Base-by-base conservation (phyloP, 2,888 invertebrate species). In the Taphrorychus bicolor region DNA sequence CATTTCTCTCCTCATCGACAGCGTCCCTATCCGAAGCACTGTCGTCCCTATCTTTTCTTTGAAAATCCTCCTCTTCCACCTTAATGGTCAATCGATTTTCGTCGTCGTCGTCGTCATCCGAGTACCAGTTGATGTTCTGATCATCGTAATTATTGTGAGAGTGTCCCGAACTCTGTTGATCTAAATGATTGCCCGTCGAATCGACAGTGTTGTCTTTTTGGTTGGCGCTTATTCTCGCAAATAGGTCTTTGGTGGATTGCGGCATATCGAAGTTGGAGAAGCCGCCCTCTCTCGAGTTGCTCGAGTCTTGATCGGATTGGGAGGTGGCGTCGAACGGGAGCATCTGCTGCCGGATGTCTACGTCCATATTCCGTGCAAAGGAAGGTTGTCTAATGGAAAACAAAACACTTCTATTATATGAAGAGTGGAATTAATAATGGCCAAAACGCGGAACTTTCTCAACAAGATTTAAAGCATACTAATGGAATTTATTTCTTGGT, bases 81-180 rank as follows among this genome's bases (percentile, higher is more conserved):
- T 83, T 80, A 23, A 82, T 82, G 11, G 79, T 82, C 64, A 82
- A 71, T 18, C 79, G 74, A 62, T 78, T 76, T 52, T 78, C 78
- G 32, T 90, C 91, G 75, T 89, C 90, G 73, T 91, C 91, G 73
- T 91, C 91, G 73, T 92, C 92, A 78, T 92, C 92, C 1, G 92
- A 93, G 78, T 93, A 93, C 90, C 93, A 93, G 81, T 90, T 88
- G 63, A 80, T 80, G 59, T 79, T 79, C 48, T 74, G 74, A 3
- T 76, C 77, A 22, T 76, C 74, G n/a, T 73, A 72, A 19, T 66
- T 69, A 17, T 73, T 73, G 59, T 71, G 64, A 24, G 18, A 19
- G 5, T n/a, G n/a, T 5, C 4, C 21, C 7, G 19, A n/a, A n/a
- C n/a, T 14, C 18, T 54, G 53, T 11, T 17, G 48, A 17, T 45